A percentile compares a stretch with the other conserved stretches of the same genome.
Evolutionary conservation across 2,797 vertebrate species (phyloP).

Genomic region (Tragopan temminckii): DNA sequence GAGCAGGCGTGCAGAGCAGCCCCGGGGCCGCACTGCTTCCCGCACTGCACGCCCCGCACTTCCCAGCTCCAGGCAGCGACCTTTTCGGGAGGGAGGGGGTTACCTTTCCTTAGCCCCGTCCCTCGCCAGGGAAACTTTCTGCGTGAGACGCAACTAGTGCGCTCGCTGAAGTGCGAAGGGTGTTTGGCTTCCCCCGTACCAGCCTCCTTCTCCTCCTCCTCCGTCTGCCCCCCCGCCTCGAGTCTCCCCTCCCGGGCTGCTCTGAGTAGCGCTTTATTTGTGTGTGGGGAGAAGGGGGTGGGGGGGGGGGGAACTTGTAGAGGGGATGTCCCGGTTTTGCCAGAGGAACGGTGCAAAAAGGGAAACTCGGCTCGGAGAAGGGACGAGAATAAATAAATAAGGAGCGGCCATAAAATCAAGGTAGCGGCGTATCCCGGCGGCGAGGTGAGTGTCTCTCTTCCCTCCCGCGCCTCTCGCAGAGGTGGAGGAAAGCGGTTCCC

Average conservation of each 20-base stretch:
- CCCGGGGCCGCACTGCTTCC: background rate
- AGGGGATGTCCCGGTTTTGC: conserved; percentile 79
- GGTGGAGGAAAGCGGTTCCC: background rate
- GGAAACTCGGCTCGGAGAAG: conserved; percentile 59
- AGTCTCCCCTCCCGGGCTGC: conserved; percentile 1
- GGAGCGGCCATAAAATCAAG: conserved; percentile 36
- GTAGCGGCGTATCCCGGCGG: background rate
- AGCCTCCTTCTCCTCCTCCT: conserved; percentile 46
- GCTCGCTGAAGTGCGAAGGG: background rate
- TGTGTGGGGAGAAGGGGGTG: conserved; percentile 16
- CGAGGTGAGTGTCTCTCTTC: conserved; percentile 68
- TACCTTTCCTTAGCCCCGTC: conserved; percentile 4
- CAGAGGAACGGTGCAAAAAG: conserved; percentile 67
- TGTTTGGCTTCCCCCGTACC: background rate
- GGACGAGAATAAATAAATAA: conserved; percentile 63
- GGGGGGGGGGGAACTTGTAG: conserved; percentile 30
- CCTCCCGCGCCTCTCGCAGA: background rate
- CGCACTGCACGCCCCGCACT: background rate
- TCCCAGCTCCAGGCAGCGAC: background rate
- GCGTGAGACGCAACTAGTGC: background rate
- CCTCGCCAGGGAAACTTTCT: conserved; percentile 13
- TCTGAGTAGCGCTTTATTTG: conserved; percentile 41
- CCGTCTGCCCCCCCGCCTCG: background rate
- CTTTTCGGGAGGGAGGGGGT: background rate
- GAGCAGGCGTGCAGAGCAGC: background rate